Conservation (phyloP, 2,888 invertebrate species). For the Parapristionchus giblindavisi region DNA sequence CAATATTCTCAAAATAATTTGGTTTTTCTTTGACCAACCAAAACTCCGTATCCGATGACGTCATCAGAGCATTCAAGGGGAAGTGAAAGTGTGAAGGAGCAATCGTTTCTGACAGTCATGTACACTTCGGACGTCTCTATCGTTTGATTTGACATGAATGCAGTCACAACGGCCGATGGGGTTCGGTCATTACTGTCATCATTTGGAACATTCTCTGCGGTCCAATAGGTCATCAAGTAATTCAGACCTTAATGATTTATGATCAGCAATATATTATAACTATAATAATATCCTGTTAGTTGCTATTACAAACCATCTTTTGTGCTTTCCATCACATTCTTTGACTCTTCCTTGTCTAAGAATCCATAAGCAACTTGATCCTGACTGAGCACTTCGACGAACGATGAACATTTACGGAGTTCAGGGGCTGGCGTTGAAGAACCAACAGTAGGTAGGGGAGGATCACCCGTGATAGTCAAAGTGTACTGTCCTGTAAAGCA, state of each 20-base stretch:
- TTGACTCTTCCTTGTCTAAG: background rate
- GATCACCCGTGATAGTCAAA: background rate
- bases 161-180: background rate
- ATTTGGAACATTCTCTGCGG: background rate
- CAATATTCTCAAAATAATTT: background rate
- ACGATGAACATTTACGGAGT: background rate
- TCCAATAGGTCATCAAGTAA: slow-evolving; percentile 12
- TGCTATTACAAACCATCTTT: background rate
- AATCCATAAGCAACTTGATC: slow-evolving; percentile 24
- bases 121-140: background rate
- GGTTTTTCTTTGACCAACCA: background rate
- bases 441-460: too few species aligned
- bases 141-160: background rate
- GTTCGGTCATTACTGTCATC: too few species aligned
- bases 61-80: background rate
- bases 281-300: too few species aligned
- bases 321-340: background rate
- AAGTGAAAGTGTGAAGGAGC: slow-evolving; percentile 8
- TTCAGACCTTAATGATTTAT: background rate
- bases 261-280: background rate
- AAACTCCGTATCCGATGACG: background rate
- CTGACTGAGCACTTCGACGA: background rate
- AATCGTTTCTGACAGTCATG: background rate
- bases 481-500: background rate
- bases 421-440: too few species aligned